These are phyloP conservation scores for Formica selysi DNA, from an alignment of 1,140 invertebrate species.

Conservation along the genomic window DNA sequence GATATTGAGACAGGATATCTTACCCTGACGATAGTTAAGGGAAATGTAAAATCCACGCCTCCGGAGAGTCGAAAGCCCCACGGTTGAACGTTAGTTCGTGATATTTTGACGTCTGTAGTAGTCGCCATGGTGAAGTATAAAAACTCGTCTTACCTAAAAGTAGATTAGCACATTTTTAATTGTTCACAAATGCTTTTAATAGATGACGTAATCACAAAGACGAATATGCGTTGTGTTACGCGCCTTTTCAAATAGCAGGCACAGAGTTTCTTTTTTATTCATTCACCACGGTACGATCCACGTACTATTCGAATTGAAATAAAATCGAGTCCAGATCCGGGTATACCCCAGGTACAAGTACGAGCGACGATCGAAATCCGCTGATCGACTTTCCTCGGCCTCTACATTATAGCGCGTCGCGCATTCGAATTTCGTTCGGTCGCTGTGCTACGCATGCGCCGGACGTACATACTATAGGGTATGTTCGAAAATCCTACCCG, in stretches of 20 bases:
- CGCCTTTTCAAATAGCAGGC: too few species aligned
- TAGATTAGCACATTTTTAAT: background rate
- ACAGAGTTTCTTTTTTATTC: background rate
- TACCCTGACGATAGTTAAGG: conserved; percentile 92
- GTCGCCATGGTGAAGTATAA: conserved; percentile 49
- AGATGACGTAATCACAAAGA: background rate
- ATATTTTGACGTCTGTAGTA: conserved; percentile 80
- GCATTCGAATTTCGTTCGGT: conserved; percentile 37
- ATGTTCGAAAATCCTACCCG: too few species aligned
- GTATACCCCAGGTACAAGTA: background rate
- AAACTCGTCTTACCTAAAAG: conserved; percentile 26
- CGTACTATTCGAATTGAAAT: background rate
- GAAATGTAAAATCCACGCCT: conserved; percentile 91
- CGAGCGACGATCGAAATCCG: background rate
- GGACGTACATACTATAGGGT: conserved; percentile 36
- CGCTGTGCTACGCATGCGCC: background rate
- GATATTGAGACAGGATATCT: conserved; percentile 64
- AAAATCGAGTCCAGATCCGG: background rate
- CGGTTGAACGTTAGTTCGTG: conserved; percentile 86
- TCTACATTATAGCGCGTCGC: background rate
- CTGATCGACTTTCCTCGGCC: background rate
- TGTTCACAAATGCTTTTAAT: background rate
- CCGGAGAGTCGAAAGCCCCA: conserved; percentile 95
- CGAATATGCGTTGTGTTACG: too few species aligned
- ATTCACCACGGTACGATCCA: background rate